Evolutionary conservation across 2,888 invertebrate species (phyloP), one percentile per base, ranked within the genome.

Genomic region (Folsomia manolachei): DNA sequence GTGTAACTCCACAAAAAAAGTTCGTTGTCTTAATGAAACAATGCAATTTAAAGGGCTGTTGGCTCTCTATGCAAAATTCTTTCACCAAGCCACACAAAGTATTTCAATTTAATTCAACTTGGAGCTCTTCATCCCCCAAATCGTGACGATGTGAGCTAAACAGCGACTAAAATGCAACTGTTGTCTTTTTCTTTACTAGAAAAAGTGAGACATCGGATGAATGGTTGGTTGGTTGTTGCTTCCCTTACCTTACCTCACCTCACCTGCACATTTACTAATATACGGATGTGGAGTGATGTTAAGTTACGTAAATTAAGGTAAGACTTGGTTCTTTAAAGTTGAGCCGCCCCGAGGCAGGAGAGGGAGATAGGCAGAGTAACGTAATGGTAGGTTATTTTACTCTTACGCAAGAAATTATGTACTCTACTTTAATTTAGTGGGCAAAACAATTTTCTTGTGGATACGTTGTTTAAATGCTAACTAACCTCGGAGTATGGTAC

Each of bases 161-260:
- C 23, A 23, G 25, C 62, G 62, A 24, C 62, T 25, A 2, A 62
- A 62, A 2, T 62, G 24, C 62, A 62, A 62, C 62, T 62, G 62
- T 62, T 62, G 62, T 62, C 24, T 14, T 18, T 23, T 23, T 62
- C 19, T 9, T 19, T 9, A 56, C n/a, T 7, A 23, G 56, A 56
- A 21, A 23, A 56, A 56, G 56, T 21, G n/a, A 23, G 62, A 62
- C 24, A 62, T 39, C 39, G 39, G 39, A 39, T 39, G 39, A 14
- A 39, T 39, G 39, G 39, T 9, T 39, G 39, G 39, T 9, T 39
- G 39, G 7, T 39, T 39, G 39, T 39, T 39, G 4, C 4, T 39
- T 39, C 39, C 39, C 39, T 39, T 39, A 39, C 39, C 39, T 39
- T 39, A 39, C 39, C 39, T 39, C 39, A 39, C 39, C n/a, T 39